Evolutionary conservation across 2,797 vertebrate species (phyloP), one percentile per base, ranked within the genome.

Genomic region (Catamblyrhynchus diadema): DNA sequence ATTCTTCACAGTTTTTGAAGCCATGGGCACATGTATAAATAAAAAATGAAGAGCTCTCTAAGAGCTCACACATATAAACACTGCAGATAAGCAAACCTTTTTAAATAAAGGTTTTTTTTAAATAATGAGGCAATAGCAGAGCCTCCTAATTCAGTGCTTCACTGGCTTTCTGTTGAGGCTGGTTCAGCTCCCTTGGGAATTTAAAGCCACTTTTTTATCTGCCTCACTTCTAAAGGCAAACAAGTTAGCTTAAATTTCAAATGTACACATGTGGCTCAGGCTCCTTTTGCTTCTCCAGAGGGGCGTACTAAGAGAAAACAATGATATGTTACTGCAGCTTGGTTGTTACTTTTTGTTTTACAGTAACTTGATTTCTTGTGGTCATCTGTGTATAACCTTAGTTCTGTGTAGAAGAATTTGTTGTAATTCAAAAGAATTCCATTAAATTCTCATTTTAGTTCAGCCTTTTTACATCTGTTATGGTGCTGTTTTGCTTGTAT

Each of bases 341-440:
- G 41, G 35, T 79, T 92, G 78, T 85, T 90, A 25, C 60, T 86
- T 91, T 53, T 71, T 93, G 25, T 86, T 95, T 83, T 86, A 65
- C 50, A 70, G 69, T 65, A 65, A 88, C 54, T 79, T 32, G 17
- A 10, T 88, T 81, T 71, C 37, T 78, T 74, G 39, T 69, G 85
- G 65, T 83, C 91, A 33, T 93, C 90, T 81, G n/a, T 69, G 42
- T 81, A 27, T 67, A 83, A 61, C 69, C 61, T 90, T 54, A 78
- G 72, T 65, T 47, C 61, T 4, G 0, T 75, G 28, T 39, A 84
- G 65, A 70, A 87, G 37, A 94, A 83, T 75, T 86, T 71, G 83
- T 47, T 72, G 35, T 41, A 44, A 81, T 90, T 72, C 18, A 1
- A 61, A 50, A 88, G 70, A 81, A 59, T 10, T 44, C 14, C 16